Evolutionary conservation across 2,113 vertebrate species (phyloP).

Genomic region (Pogona vitticeps): DNA sequence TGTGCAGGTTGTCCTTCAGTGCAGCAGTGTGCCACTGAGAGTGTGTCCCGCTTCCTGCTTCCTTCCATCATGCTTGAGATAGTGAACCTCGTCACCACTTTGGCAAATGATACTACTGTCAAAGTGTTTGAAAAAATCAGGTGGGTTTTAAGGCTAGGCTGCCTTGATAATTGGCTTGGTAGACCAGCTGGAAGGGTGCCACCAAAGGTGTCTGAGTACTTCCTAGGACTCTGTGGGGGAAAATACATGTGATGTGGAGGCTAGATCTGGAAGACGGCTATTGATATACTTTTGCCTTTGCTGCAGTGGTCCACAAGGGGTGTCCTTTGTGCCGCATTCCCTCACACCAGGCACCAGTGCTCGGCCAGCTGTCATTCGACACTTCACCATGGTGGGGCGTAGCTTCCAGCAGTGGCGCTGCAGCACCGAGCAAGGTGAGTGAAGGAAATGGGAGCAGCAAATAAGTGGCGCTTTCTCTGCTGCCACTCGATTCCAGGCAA

Average conservation of each 20-base stretch:
- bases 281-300: conserved; percentile 19
- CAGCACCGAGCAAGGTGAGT: conserved; percentile 90
- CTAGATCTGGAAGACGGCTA: not conserved
- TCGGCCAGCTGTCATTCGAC: conserved; percentile 77
- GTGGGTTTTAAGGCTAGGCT: conserved; percentile 71
- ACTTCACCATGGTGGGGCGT: conserved; percentile 91
- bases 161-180: not conserved
- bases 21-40: conserved; percentile 85
- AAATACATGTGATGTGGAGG: not conserved
- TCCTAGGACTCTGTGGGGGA: not conserved
- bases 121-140: conserved; percentile 89
- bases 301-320: conserved; percentile 73
- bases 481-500: not conserved
- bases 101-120: conserved; percentile 90
- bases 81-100: conserved; percentile 84
- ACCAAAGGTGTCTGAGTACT: not conserved
- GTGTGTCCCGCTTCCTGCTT: conserved; percentile 92
- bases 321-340: conserved; percentile 78
- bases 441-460: too few species aligned
- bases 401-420: conserved; percentile 95
- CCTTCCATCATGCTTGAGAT: conserved; percentile 89
- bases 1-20: conserved; percentile 89
- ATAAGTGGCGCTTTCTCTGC: not conserved
- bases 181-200: not conserved
- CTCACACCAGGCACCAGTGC: conserved; percentile 74